These are phyloP conservation scores for Chrysogorgia sp. DNA, from an alignment of 92 coral and sea anemone genomes.

Conservation along the genomic window DNA sequence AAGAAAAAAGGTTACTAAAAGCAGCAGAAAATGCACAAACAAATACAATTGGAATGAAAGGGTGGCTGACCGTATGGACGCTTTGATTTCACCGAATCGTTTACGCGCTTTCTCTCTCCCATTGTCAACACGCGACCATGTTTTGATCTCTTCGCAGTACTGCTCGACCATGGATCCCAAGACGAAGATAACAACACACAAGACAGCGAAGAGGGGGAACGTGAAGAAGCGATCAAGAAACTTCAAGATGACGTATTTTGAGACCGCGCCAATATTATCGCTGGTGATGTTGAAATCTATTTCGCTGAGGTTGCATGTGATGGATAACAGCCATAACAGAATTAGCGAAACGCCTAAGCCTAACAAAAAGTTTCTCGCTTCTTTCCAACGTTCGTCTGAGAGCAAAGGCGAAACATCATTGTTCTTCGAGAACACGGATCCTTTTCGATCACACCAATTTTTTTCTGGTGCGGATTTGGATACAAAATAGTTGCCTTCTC, in stretches of 20 bases:
- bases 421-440: neutral
- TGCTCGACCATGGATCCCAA: constrained; percentile 21
- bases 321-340: neutral
- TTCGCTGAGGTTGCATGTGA: neutral
- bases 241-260: neutral
- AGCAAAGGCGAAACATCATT: neutral
- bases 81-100: neutral
- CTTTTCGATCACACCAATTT: neutral
- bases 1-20: constrained; percentile 3
- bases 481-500: no score
- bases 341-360: neutral
- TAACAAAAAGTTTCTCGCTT: neutral
- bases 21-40: neutral
- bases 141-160: neutral
- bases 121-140: neutral
- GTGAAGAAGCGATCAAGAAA: neutral
- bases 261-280: neutral
- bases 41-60: neutral
- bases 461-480: no score
- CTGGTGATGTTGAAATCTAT: neutral
- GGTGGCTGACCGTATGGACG: neutral
- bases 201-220: neutral
- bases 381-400: neutral
- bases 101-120: constrained; percentile 1
- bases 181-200: neutral